Evolutionary conservation across 2,113 vertebrate species (phyloP).

Genomic region (Zapornia atra): DNA sequence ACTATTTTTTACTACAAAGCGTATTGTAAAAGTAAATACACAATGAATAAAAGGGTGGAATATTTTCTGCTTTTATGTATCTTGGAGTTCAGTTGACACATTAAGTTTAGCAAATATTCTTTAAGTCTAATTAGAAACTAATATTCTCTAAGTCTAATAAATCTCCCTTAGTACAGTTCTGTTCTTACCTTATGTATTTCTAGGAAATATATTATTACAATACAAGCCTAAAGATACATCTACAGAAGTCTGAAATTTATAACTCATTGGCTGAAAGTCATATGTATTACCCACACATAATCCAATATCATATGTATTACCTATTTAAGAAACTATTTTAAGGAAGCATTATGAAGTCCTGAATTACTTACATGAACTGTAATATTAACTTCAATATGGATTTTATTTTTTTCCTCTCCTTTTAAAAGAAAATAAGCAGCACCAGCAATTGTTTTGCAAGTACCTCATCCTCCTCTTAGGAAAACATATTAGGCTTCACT

Average conservation of each 20-base stretch:
- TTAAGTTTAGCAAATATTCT: background rate
- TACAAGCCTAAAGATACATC: background rate
- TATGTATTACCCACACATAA: background rate
- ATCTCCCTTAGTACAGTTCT: background rate
- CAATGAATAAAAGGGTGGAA: background rate
- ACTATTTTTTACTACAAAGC: background rate
- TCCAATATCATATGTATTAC: background rate
- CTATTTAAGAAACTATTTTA: background rate
- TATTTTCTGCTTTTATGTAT: background rate
- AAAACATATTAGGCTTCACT: background rate
- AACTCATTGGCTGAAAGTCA: background rate
- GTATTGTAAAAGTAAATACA: background rate
- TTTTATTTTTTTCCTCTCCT: background rate
- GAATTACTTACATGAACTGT: background rate
- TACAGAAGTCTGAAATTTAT: background rate
- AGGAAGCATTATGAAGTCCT: background rate
- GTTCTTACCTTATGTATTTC: background rate
- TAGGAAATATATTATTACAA: background rate
- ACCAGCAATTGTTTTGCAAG: background rate
- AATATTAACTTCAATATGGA: background rate
- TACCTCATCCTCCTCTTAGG: background rate
- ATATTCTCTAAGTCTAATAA: background rate
- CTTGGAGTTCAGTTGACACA: background rate
- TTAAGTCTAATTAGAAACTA: background rate
- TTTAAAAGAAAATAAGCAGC: background rate